Percentiles rank a stretch among this genome's conserved stretches.
These are phyloP conservation scores for Dione vanillae DNA, from an alignment of 2,888 invertebrate species.

Conservation along the genomic window DNA sequence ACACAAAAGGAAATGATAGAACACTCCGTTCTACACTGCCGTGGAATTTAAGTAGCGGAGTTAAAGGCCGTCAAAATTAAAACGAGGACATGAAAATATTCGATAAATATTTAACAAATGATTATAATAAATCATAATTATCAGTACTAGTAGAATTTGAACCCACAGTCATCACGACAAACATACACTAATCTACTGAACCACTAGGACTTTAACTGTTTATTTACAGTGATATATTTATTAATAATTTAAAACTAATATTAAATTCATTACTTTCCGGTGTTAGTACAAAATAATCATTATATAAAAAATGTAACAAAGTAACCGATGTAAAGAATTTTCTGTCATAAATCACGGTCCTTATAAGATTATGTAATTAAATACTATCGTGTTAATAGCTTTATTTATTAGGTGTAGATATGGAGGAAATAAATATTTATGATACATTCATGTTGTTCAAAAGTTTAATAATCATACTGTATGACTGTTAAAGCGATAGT, in stretches of 20 bases:
- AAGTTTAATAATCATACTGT: neutral
- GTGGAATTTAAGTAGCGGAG: too few species aligned
- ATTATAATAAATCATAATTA: too few species aligned
- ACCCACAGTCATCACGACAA: too few species aligned
- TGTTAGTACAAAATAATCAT: neutral
- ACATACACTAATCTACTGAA: too few species aligned
- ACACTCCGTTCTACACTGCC: too few species aligned
- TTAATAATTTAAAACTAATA: neutral
- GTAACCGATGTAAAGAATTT: conserved; percentile 6
- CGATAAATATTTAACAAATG: too few species aligned
- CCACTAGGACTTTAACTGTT: too few species aligned
- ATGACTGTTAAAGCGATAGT: neutral
- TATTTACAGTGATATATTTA: too few species aligned
- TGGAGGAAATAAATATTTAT: conserved; percentile 19
- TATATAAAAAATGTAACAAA: neutral
- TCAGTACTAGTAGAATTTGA: too few species aligned
- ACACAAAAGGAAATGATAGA: too few species aligned
- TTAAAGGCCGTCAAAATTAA: too few species aligned
- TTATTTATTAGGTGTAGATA: conserved; percentile 26
- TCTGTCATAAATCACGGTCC: conserved; percentile 17
- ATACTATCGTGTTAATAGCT: conserved; percentile 11
- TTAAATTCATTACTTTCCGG: neutral
- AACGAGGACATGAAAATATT: too few species aligned
- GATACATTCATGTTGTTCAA: neutral
- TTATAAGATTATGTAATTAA: conserved; percentile 20